Evolutionary conservation across 2,797 vertebrate genomes (phyloP), one percentile per base, ranked within the genome.

Genomic region (Gallinago stenura): DNA sequence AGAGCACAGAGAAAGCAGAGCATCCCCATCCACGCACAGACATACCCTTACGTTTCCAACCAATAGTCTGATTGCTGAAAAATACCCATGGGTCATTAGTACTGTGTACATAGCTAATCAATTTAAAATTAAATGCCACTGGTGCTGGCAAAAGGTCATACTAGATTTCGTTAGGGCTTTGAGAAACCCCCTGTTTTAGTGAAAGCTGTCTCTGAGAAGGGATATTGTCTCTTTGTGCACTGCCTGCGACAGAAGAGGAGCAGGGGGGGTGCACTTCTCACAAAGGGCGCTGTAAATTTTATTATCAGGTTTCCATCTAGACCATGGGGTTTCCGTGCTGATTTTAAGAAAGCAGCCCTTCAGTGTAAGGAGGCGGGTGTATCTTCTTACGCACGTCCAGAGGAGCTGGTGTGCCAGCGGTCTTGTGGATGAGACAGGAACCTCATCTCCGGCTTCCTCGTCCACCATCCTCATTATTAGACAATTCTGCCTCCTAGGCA

Each of bases 51-150:
- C 15, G 6, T 93, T 91, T 90, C 39, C 46, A 50, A 41, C 72
- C 62, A 80, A 26, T 48, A 89, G 56, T 41, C 57, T 87, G 76
- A 66, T 60, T 45, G 39, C 45, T 94, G 56, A 71, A 95, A 90
- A 48, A 39, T 33, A 83, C 73, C 45, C 64, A 8, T 46, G 85
- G 76, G 87, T 93, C 81, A 96, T 96, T 94, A 96, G 60, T 68
- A 54, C 72, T 71, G 77, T 85, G 68, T 81, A 64, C 57, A 31
- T 70, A 83, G 80, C 83, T 96, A 95, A 96, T 95, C 16, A 1
- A 89, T 97, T 87, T 94, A 75, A 92, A 94, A 95, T 95, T 60
- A 96, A 96, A 92, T 79, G 84, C 89, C 83, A 72, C 22, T 58
- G 33, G 89, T n/a, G 28, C 70, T 92, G 43, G 46, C 15, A 33